A percentile compares a stretch with the other conserved stretches of the same genome.
Conservation (phyloP, 2,797 vertebrate species). For the Helarctos malayanus region DNA sequence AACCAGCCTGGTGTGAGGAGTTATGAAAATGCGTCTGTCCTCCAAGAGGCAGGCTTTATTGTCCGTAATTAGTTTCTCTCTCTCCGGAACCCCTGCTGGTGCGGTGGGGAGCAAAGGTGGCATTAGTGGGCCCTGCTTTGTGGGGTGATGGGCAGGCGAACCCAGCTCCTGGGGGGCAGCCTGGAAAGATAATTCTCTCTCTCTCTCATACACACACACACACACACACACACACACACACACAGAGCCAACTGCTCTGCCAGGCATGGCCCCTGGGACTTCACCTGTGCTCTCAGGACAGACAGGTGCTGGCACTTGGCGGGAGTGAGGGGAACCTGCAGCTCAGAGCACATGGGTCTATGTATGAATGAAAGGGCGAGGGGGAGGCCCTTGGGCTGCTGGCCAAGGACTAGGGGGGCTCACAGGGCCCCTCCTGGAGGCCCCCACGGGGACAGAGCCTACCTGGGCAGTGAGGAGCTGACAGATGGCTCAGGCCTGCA, state of each 20-base stretch:
- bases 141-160: not conserved
- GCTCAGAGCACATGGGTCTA: not conserved
- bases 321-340: not conserved
- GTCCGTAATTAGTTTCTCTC: constrained; percentile 56
- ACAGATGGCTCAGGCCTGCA: not conserved
- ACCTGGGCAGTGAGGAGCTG: not conserved
- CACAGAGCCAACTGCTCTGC: not conserved
- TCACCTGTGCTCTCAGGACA: not conserved
- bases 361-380: not conserved
- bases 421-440: not conserved
- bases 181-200: not conserved
- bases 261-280: not conserved
- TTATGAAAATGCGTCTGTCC: not conserved
- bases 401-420: not conserved
- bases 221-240: accelerated
- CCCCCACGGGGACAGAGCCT: not conserved
- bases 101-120: not conserved
- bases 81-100: not conserved
- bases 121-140: not conserved
- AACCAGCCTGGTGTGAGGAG: not conserved
- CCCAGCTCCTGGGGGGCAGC: not conserved
- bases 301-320: not conserved
- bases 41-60: not conserved
- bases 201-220: not conserved
- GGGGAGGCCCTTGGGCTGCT: not conserved